Percentiles rank a stretch among this genome's conserved stretches.
Conservation (phyloP, 1,140 invertebrate species). For the Microplitis mediator region DNA sequence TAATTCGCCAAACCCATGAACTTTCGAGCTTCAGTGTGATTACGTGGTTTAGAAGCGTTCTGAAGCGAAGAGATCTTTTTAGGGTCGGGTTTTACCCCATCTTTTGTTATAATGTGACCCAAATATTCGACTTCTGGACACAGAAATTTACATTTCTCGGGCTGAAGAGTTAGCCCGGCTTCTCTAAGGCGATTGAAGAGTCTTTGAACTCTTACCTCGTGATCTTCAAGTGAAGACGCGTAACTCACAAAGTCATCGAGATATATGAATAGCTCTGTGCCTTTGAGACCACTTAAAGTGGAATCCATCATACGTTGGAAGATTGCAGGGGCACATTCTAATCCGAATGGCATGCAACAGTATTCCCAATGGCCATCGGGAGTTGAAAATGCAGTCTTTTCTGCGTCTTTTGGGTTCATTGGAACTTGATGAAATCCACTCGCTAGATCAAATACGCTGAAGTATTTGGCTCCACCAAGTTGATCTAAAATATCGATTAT, state of each 20-base stretch:
- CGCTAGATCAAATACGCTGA: background rate
- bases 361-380: constrained; percentile 12
- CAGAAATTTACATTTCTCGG: constrained; percentile 21
- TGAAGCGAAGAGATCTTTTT: background rate
- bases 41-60: background rate
- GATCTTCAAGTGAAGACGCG: background rate
- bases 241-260: constrained; percentile 38
- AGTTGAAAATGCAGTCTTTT: constrained; percentile 16
- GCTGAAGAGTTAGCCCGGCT: constrained; percentile 1
- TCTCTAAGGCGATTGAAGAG: background rate
- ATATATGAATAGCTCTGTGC: constrained; percentile 15
- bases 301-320: constrained; percentile 23
- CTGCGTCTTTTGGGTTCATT: background rate
- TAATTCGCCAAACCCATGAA: background rate
- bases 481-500: constrained; percentile 23
- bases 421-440: constrained; percentile 16
- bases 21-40: background rate
- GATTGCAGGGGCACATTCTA: constrained; percentile 4
- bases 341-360: constrained; percentile 7
- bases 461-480: constrained; percentile 12
- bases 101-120: constrained; percentile 20
- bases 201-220: background rate
- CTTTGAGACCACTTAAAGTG: background rate
- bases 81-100: background rate
- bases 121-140: constrained; percentile 42